phyloP scores from a whole-genome alignment of 2,888 invertebrate genomes.

The Mythimna lalbum region DNA sequence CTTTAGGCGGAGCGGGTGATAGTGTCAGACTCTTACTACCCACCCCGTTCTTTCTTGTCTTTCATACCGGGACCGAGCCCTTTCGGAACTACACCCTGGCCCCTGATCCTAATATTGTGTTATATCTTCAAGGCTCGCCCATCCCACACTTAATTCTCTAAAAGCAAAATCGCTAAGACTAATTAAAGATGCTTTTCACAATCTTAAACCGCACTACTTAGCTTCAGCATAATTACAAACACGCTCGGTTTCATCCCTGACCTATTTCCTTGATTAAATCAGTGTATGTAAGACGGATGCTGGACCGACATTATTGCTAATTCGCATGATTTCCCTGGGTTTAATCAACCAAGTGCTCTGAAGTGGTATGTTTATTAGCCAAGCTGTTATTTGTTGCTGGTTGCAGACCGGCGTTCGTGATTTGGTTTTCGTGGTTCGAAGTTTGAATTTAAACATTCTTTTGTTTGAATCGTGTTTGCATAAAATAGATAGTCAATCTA shows the following conservation, averaged over 20 bases:
- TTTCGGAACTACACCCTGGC: too few relatives aligned
- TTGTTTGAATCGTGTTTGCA: background rate
- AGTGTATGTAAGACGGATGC: constrained; percentile 67
- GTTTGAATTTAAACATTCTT: constrained; percentile 24
- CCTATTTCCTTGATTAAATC: constrained; percentile 69
- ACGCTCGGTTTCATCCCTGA: constrained; percentile 44
- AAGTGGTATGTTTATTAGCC: constrained; percentile 71
- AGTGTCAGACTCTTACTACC: too few relatives aligned
- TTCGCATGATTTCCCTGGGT: constrained; percentile 79
- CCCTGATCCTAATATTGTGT: background rate
- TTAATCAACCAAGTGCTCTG: constrained; percentile 82
- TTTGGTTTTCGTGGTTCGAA: constrained; percentile 33
- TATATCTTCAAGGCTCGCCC: background rate
- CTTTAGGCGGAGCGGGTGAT: too few relatives aligned
- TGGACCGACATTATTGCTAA: constrained; percentile 68
- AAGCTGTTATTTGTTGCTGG: constrained; percentile 22
- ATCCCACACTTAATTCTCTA: constrained; percentile 10
- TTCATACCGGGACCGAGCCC: too few relatives aligned
- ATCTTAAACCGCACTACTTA: constrained; percentile 52
- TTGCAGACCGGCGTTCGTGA: constrained; percentile 50
- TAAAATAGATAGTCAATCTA: too few relatives aligned
- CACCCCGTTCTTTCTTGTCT: too few relatives aligned
- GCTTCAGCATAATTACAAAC: constrained; percentile 48
- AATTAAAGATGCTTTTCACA: constrained; percentile 40
- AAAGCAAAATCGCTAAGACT: constrained; percentile 34